Evolutionary conservation across 92 coral and sea anemone genomes (phyloP).

Genomic region (Nematostella vectensis): DNA sequence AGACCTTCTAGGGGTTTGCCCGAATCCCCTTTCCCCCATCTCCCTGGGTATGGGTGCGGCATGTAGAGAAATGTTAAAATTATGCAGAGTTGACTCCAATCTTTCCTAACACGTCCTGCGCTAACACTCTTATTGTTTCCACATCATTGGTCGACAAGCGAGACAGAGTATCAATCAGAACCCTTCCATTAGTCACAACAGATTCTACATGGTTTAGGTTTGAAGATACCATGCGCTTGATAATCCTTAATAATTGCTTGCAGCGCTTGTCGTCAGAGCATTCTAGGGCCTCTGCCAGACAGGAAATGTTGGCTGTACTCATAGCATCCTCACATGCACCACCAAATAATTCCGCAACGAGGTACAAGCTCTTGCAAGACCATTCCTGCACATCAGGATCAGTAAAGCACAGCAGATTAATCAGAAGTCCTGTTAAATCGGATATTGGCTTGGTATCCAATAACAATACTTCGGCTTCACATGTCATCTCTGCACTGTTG

Average conservation of each 20-base stretch:
- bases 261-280: constrained; percentile 49
- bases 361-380: constrained; percentile 74
- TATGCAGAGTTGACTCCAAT: no score
- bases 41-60: no score
- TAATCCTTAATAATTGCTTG: constrained; percentile 79
- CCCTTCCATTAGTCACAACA: constrained; percentile 28
- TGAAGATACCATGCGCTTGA: constrained; percentile 82
- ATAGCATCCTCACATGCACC: constrained; percentile 75
- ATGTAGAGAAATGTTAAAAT: neutral
- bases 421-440: constrained; percentile 74
- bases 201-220: constrained; percentile 37
- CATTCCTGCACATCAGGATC: constrained; percentile 78
- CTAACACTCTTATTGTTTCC: constrained; percentile 36
- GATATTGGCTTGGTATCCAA: constrained; percentile 81
- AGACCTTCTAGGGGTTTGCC: no score
- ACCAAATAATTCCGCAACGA: constrained; percentile 87
- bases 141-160: constrained; percentile 16
- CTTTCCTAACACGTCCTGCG: constrained; percentile 46
- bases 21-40: no score
- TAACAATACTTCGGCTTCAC: constrained; percentile 74
- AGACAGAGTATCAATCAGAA: constrained; percentile 31
- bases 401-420: constrained; percentile 65
- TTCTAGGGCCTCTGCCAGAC: constrained; percentile 69
- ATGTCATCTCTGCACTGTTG: constrained; percentile 37
- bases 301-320: constrained; percentile 62